Evolutionary conservation across 2,888 invertebrate genomes (phyloP).

Genomic region (Lamellibrachia columna): DNA sequence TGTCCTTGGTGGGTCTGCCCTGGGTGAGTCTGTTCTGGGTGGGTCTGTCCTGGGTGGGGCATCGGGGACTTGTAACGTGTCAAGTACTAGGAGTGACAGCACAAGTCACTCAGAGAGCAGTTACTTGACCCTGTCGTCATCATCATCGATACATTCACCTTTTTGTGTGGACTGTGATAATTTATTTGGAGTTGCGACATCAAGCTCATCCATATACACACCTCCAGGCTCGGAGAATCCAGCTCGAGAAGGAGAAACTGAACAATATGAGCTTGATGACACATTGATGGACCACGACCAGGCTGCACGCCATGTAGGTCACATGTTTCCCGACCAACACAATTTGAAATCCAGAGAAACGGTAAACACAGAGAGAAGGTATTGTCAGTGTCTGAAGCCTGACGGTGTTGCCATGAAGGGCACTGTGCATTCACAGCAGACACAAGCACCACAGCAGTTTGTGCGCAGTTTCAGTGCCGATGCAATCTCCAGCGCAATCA

Average conservation of each 20-base stretch:
- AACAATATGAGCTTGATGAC: background rate
- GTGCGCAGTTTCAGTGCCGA: background rate
- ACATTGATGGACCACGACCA: background rate
- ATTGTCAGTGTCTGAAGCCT: background rate
- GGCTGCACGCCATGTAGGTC: background rate
- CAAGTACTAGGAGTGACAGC: background rate
- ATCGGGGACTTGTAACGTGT: background rate
- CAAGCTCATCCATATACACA: background rate
- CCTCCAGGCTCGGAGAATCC: background rate
- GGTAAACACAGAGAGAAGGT: background rate
- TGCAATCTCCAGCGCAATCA: background rate
- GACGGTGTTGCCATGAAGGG: background rate
- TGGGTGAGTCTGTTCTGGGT: background rate
- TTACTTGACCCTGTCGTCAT: background rate
- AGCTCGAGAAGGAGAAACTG: background rate
- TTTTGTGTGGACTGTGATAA: slow-evolving; percentile 16
- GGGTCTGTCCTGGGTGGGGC: background rate
- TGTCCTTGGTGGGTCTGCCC: background rate
- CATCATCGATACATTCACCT: background rate
- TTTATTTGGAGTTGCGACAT: background rate
- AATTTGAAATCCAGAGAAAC: background rate
- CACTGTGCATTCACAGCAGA: background rate
- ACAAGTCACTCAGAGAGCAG: background rate
- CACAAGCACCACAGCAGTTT: background rate
- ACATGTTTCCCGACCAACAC: background rate